Conservation (phyloP, 2,888 invertebrate species). For the Falcaria lacertinaria region DNA sequence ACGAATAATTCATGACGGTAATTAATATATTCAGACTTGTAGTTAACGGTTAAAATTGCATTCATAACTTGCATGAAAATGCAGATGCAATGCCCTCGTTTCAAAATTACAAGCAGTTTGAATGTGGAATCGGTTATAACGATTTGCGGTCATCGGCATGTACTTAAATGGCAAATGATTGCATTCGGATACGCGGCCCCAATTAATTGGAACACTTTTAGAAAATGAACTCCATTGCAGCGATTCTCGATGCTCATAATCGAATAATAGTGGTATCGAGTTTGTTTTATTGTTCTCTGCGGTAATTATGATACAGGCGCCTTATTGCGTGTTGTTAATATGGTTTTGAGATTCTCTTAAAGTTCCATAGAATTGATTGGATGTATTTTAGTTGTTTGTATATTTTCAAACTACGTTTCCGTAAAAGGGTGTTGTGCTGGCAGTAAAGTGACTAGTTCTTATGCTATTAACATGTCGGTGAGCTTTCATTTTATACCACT, state of each 20-base stretch:
- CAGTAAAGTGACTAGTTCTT: no score
- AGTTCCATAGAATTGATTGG: no score
- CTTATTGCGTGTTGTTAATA: not conserved
- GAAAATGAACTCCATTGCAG: conserved; percentile 40
- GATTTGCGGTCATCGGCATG: conserved; percentile 28
- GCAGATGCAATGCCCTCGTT: not conserved
- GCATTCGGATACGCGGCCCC: conserved; percentile 35
- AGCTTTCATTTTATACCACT: no score
- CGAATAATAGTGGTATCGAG: conserved; percentile 40
- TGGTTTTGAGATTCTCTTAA: no score
- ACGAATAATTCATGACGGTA: no score
- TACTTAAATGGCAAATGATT: conserved; percentile 49
- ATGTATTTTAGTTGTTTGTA: no score
- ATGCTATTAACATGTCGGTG: no score
- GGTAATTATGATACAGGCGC: conserved; percentile 3
- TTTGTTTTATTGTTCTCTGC: conserved; percentile 26
- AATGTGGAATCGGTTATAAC: conserved; percentile 24
- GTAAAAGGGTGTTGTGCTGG: no score
- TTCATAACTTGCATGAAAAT: no score
- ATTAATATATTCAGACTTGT: no score
- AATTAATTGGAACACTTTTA: conserved; percentile 52
- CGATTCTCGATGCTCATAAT: conserved; percentile 36
- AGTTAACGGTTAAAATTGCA: no score
- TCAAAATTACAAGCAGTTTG: not conserved
- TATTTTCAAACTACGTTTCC: no score